phyloP scores from a whole-genome alignment of 1,140 invertebrate species.

The Lycorma delicatula region DNA sequence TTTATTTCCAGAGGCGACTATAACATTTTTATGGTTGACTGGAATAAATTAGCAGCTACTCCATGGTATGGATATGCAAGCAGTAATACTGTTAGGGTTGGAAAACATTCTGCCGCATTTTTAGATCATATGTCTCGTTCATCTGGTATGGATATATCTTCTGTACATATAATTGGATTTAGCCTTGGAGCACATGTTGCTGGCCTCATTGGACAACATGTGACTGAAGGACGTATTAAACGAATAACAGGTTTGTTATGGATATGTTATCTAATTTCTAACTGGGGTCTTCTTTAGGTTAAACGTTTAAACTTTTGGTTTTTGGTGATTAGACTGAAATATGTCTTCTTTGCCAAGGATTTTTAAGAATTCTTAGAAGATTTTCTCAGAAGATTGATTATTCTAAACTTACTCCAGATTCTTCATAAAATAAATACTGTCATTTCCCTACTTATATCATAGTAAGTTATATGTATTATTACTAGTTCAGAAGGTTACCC shows the following conservation, averaged over 20 bases:
- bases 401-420: too few species aligned
- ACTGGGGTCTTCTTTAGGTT: too few species aligned
- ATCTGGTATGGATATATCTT: slow-evolving; percentile 18
- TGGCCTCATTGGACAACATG: slow-evolving; percentile 33
- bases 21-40: slow-evolving; percentile 56
- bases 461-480: too few species aligned
- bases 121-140: slow-evolving; percentile 23
- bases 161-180: slow-evolving; percentile 32
- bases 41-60: slow-evolving; percentile 44
- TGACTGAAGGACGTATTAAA: slow-evolving; percentile 34
- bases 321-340: too few species aligned
- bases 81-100: slow-evolving; percentile 25
- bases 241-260: slow-evolving; percentile 37
- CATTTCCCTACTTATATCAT: too few species aligned
- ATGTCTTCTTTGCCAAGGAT: too few species aligned
- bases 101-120: slow-evolving; percentile 20
- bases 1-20: slow-evolving; percentile 46
- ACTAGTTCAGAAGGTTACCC: too few species aligned
- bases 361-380: too few species aligned
- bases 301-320: too few species aligned
- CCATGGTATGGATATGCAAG: slow-evolving; percentile 31
- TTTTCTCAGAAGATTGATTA: too few species aligned
- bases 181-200: slow-evolving; percentile 34
- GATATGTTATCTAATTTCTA: too few species aligned
- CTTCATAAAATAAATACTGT: too few species aligned